A percentile compares a stretch with the other conserved stretches of the same genome.
Conservation (phyloP, 2,797 vertebrate species). For the Strix occidentalis region DNA sequence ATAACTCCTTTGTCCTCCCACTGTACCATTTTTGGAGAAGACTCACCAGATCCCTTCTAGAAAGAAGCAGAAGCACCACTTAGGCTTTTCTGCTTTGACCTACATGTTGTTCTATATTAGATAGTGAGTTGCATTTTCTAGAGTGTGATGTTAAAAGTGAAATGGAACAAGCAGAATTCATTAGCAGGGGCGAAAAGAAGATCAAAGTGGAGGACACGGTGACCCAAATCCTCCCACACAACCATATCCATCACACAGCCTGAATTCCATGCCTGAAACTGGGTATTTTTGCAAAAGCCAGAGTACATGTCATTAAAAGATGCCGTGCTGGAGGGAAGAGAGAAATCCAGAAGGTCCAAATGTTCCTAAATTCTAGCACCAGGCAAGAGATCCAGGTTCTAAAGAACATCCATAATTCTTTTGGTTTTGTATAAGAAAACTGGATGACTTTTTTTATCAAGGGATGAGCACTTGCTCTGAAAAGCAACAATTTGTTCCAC, state of each 20-base stretch:
- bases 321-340: background rate
- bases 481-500: background rate
- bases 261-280: background rate
- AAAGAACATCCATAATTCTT: background rate
- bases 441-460: background rate
- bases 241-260: conserved; percentile 20
- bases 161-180: conserved; percentile 9
- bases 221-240: conserved; percentile 51
- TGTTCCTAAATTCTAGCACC: background rate
- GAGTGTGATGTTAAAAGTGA: background rate
- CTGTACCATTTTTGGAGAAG: background rate
- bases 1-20: background rate
- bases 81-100: background rate
- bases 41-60: background rate
- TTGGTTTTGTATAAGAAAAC: background rate
- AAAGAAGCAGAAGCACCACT: background rate
- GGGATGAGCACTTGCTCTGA: background rate
- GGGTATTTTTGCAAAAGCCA: background rate
- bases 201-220: conserved; percentile 51
- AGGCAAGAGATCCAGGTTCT: background rate
- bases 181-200: conserved; percentile 20
- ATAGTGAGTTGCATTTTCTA: background rate
- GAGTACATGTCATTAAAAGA: background rate
- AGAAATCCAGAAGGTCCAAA: background rate
- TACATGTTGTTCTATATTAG: background rate